Percentiles rank a stretch among this genome's conserved stretches.
Evolutionary conservation across 2,888 invertebrate genomes (phyloP).

Genomic region (Drosophila longiperda): DNA sequence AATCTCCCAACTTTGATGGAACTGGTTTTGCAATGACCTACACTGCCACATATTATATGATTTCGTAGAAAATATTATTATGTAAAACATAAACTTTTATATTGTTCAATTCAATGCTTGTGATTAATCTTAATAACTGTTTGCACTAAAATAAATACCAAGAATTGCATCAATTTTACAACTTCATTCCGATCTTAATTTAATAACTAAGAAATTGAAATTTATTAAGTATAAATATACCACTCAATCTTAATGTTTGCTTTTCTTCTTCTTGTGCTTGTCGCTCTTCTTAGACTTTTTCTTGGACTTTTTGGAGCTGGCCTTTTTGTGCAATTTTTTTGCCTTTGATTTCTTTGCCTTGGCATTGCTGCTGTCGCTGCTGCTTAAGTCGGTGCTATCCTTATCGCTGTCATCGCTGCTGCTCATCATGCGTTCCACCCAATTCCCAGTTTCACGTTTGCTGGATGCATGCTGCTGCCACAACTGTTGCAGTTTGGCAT

Average conservation of each 20-base stretch:
- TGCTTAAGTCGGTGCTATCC: conserved; percentile 42
- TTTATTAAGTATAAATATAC: no score
- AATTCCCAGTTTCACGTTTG: conserved; percentile 55
- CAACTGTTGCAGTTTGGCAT: conserved; percentile 61
- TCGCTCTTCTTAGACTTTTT: conserved; percentile 69
- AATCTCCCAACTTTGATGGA: conserved; percentile 89
- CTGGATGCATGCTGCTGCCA: conserved; percentile 55
- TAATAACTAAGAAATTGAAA: not conserved
- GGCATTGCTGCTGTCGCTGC: conserved; percentile 8
- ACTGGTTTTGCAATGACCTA: conserved; percentile 87
- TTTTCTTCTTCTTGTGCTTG: conserved; percentile 69
- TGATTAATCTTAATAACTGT: not conserved
- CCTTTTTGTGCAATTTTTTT: conserved; percentile 49
- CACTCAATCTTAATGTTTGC: conserved; percentile 31
- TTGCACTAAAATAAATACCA: not conserved
- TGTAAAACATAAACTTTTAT: not conserved
- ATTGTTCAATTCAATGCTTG: not conserved
- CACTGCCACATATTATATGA: not conserved
- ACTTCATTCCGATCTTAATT: not conserved
- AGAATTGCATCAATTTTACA: not conserved
- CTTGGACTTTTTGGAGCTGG: conserved; percentile 55
- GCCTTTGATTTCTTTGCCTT: conserved; percentile 35
- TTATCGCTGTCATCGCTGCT: conserved; percentile 62
- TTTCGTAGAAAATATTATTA: not conserved
- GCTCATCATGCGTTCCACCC: conserved; percentile 54